Percentiles rank a stretch among this genome's conserved stretches.
These are phyloP conservation scores for Leuciscus waleckii DNA, from an alignment of 2,797 vertebrate species.

Conservation along the genomic window DNA sequence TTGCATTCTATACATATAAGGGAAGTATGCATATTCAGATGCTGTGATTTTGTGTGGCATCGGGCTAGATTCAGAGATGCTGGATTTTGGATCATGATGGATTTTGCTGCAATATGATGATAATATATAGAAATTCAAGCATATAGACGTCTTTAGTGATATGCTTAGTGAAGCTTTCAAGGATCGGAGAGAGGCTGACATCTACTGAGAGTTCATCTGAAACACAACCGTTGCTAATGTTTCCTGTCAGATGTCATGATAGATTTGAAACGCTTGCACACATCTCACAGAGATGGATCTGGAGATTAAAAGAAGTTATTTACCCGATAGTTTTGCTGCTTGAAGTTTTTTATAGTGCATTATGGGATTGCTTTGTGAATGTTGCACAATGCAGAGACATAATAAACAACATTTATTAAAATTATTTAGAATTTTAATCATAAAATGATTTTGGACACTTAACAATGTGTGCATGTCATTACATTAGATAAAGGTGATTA, in stretches of 20 bases:
- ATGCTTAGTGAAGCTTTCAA: background rate
- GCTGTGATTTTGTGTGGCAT: background rate
- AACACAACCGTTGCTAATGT: constrained; percentile 19
- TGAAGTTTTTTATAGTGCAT: background rate
- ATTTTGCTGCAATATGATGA: background rate
- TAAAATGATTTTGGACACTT: background rate
- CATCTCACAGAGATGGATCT: constrained; percentile 16
- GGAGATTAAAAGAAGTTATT: background rate
- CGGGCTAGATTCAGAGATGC: background rate
- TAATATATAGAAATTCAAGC: background rate
- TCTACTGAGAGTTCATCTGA: background rate
- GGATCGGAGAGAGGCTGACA: background rate
- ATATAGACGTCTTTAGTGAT: no score
- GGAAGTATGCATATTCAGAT: background rate
- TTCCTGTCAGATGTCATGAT: constrained; percentile 33
- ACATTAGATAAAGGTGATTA: background rate
- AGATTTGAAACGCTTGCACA: constrained; percentile 29
- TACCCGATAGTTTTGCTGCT: background rate
- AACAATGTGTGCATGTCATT: background rate
- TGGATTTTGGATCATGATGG: background rate
- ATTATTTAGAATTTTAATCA: background rate
- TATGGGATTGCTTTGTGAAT: background rate
- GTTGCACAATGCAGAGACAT: background rate
- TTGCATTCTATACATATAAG: no score
- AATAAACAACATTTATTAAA: background rate